These are phyloP conservation scores for Micronycteris hirsuta DNA, from an alignment of 2,113 vertebrate species.

Conservation along the genomic window DNA sequence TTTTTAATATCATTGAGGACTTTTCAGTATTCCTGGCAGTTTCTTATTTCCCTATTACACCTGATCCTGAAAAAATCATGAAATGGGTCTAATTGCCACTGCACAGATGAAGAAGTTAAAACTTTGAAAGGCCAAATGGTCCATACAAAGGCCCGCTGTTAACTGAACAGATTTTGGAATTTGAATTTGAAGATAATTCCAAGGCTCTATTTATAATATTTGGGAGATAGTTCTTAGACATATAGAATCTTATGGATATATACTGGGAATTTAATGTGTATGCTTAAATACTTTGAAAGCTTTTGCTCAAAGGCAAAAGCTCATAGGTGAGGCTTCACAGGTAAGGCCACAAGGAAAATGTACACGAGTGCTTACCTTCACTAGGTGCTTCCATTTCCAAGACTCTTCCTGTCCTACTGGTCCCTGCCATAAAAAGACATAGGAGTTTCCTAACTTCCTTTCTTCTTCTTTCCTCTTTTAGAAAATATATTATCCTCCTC, in stretches of 20 bases:
- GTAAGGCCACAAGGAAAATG: background rate
- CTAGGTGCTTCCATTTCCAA: background rate
- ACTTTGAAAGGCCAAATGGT: background rate
- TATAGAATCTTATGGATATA: background rate
- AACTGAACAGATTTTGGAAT: background rate
- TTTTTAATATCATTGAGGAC: background rate
- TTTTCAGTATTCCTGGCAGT: background rate
- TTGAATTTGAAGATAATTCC: background rate
- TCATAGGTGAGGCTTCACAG: background rate
- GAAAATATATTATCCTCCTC: no score
- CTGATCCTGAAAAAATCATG: background rate
- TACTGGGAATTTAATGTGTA: background rate
- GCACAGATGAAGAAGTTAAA: background rate
- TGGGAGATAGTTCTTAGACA: background rate
- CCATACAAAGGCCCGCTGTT: background rate
- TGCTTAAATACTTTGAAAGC: background rate
- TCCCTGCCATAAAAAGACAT: background rate
- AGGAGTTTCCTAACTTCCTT: background rate
- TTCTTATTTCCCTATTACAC: background rate
- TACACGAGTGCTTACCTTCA: accelerated
- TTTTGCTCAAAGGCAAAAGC: background rate
- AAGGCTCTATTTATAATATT: background rate
- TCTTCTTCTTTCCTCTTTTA: no score
- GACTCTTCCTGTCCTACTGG: no score
- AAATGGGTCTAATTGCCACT: background rate